Conservation (phyloP, 2,888 invertebrate species). For the Lordiphosa andalusiaca region DNA sequence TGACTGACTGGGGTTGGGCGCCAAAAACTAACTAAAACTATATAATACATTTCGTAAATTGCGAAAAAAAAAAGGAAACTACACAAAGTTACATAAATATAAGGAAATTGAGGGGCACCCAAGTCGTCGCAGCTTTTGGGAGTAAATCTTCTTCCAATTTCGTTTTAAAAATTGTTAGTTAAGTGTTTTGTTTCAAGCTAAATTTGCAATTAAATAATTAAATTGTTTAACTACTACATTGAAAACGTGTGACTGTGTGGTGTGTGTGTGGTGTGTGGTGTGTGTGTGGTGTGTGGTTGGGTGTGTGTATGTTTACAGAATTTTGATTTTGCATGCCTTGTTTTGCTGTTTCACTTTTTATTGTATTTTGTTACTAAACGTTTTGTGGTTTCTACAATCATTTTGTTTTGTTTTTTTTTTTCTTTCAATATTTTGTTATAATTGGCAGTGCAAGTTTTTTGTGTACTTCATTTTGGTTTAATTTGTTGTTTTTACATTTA, state of each 20-base stretch:
- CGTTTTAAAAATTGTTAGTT: slow-evolving; percentile 3
- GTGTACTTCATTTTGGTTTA: slow-evolving; percentile 16
- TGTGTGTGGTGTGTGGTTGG: slow-evolving; percentile 10
- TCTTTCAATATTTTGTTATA: slow-evolving; percentile 10
- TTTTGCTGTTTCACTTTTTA: slow-evolving; percentile 14
- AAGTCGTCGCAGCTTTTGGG: too few relatives aligned
- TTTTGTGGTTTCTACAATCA: slow-evolving; percentile 9
- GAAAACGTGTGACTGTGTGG: slow-evolving; percentile 20
- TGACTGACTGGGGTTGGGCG: slow-evolving; percentile 1
- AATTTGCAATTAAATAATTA: slow-evolving; percentile 49
- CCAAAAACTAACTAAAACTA: slow-evolving; percentile 6
- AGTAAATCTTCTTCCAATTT: slow-evolving; percentile 1
- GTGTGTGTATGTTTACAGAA: slow-evolving; percentile 16
- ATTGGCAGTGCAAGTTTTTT: slow-evolving; percentile 63
- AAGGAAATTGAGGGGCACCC: too few relatives aligned
- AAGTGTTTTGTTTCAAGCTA: slow-evolving; percentile 33
- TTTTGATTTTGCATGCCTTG: slow-evolving; percentile 30
- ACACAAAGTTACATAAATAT: too few relatives aligned
- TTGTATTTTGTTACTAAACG: slow-evolving; percentile 32
- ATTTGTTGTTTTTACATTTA: slow-evolving; percentile 22
- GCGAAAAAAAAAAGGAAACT: too few relatives aligned
- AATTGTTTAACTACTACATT: slow-evolving; percentile 53
- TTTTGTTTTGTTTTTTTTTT: slow-evolving; percentile 37
- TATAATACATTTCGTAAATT: slow-evolving; percentile 8
- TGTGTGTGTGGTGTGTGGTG: slow-evolving; percentile 1